Evolutionary conservation across 2,113 vertebrate species (phyloP), one percentile per base, ranked within the genome.

Genomic region (Chascanopsetta lugubris): DNA sequence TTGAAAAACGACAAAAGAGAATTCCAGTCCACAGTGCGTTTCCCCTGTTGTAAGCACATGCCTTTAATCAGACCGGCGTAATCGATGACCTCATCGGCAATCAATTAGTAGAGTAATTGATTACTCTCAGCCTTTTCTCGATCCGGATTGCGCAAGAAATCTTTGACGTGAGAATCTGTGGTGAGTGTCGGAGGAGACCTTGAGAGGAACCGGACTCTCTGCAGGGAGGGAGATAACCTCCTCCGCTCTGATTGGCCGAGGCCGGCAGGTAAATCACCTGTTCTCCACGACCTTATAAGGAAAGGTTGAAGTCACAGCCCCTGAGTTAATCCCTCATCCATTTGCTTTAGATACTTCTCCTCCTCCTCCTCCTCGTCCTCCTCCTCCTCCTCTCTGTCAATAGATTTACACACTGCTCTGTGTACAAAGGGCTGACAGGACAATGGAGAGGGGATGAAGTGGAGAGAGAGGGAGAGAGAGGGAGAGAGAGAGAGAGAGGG

Each of bases 201-300:
- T n/a, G n/a, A 9, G 4, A 21, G 50, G 65, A 58, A 54, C 43
- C 25, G 61, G 3, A 27, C 4, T 21, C 38, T n/a, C 64, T 40
- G 15, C 49, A 79, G 75, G 68, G 70, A 18, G 46, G n/a, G n/a
- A 57, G 34, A 57, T 51, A n/a, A 77, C 15, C 32, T 2, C 8
- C 71, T 48, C 45, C 48, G 1, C 18, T 1, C 49, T 61, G 13
- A 88, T 84, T 85, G 79, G 87, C 66, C 26, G 61, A 58, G 38
- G 15, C 17, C 30, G 32, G 22, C 76, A 84, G 80, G 76, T 85
- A 74, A n/a, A 78, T 77, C 48, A 40, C 75, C 69, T 73, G 54
- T 22, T 63, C 61, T 50, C 32, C 40, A 51, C 75, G 57, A 8
- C 80, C 79, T 86, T 86, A 34, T 76, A 85, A 79, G 79, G 85